Percentiles rank a stretch among this genome's conserved stretches.
These are phyloP conservation scores for Vireo altiloquus DNA, from an alignment of 2,113 vertebrate genomes.

Conservation along the genomic window DNA sequence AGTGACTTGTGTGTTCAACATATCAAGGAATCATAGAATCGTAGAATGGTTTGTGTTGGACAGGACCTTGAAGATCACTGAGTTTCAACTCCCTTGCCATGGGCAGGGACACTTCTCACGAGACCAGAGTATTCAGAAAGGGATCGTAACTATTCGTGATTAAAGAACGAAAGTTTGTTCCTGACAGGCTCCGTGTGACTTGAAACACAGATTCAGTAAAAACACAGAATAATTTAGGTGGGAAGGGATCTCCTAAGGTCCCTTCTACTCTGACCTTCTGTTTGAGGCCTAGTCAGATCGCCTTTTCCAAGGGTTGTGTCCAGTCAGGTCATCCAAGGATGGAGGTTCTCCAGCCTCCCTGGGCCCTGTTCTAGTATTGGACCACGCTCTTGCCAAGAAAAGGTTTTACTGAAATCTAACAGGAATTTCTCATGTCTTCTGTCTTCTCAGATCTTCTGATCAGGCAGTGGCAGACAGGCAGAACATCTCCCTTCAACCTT, in stretches of 20 bases:
- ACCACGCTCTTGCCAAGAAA: not conserved
- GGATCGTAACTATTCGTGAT: not conserved
- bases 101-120: not conserved
- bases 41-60: not conserved
- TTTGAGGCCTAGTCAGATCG: not conserved
- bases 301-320: not conserved
- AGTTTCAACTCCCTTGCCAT: not conserved
- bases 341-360: not conserved
- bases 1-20: accelerated
- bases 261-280: not conserved
- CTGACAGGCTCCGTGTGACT: not conserved
- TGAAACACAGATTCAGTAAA: not conserved
- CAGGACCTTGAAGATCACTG: not conserved
- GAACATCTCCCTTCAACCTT: not conserved
- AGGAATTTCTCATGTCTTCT: not conserved
- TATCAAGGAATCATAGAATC: not conserved
- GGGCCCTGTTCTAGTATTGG: not conserved
- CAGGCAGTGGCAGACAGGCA: not conserved
- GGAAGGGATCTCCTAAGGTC: not conserved
- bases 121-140: not conserved
- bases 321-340: not conserved
- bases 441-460: not conserved
- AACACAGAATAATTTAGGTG: not conserved
- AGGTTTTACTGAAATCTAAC: not conserved
- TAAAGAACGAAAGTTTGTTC: not conserved